Base-by-base conservation (phyloP, 37 sponge, comb jelly and placozoan species). In the Diacarnus erythraeanus region DNA sequence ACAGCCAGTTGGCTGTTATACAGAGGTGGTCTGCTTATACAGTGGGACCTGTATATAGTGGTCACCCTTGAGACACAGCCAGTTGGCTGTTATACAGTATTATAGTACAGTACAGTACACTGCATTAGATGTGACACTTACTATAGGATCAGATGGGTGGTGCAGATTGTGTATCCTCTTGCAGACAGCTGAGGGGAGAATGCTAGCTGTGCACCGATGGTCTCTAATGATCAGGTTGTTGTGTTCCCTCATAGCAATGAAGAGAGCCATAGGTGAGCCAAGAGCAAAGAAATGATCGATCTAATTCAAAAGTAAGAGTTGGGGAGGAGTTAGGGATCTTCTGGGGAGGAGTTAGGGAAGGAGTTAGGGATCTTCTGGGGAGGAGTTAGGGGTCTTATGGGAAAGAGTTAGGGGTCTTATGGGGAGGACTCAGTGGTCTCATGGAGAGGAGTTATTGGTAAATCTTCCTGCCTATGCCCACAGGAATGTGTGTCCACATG, bases 121-220 rank as follows among this genome's bases (percentile, higher is more conserved):
- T n/a, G n/a, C n/a, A n/a, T n/a, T n/a, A n/a, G n/a, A n/a, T n/a
- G n/a, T n/a, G n/a, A n/a, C n/a, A 79, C 94, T 80, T 56, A 94
- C 94, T 43, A 95, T 76, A 39, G 93, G 90, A 80, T 95, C 96
- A 27, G 96, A 83, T 22, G 93, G 96, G 67, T 95, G 96, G 69
- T 89, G 91, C 21, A 95, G 72, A 74, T 95, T 95, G 78, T 91
- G 84, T 34, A 95, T 86, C 26, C 90, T 78, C 68, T 87, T 89
- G 74, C 96, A 95, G 33, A 95, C 83, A 38, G 60, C 67, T n/a
- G 78, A 54, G 21, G 96, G 96, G 20, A 95, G 69, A 21, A 95
- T 60, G 30, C 81, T 72, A 20, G 51, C 56, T 0, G 90, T 75
- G 4, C 86, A 66, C 42, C 57, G 77, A 69, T 88, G 81, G 29